These are phyloP conservation scores for Zapornia atra DNA, from an alignment of 2,113 vertebrate species.

Conservation along the genomic window DNA sequence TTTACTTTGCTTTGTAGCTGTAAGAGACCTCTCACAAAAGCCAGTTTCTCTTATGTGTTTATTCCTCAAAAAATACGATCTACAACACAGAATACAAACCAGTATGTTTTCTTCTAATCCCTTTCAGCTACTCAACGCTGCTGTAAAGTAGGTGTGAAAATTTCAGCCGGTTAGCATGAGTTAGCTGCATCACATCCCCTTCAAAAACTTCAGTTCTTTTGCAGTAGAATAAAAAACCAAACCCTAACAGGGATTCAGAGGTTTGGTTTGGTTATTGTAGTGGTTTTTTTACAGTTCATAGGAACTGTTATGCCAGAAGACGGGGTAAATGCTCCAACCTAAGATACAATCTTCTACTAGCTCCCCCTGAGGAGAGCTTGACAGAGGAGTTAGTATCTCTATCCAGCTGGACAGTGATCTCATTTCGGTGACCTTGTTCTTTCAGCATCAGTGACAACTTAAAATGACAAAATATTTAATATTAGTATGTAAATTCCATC, in stretches of 20 bases:
- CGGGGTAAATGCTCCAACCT: background rate
- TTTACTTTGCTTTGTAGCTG: background rate
- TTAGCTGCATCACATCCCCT: background rate
- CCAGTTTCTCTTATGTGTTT: background rate
- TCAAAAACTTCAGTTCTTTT: background rate
- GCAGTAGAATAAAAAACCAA: background rate
- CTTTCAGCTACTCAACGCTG: background rate
- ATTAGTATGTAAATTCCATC: background rate
- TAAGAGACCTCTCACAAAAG: background rate
- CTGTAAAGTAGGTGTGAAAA: background rate
- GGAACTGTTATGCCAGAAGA: background rate
- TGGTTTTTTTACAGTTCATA: background rate
- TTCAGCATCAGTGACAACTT: background rate
- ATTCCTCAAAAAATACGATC: conserved; percentile 4
- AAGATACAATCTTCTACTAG: background rate
- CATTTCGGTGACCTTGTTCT: background rate
- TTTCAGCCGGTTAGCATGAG: background rate
- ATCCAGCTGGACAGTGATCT: background rate
- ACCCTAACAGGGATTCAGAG: background rate
- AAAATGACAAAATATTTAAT: background rate
- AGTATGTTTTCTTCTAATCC: background rate
- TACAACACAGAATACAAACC: background rate
- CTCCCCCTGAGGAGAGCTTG: background rate
- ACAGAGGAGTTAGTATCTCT: background rate
- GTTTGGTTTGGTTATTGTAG: background rate